Evolutionary conservation across 2,888 invertebrate genomes (phyloP), one percentile per base, ranked within the genome.

Genomic region (Carabus problematicus): DNA sequence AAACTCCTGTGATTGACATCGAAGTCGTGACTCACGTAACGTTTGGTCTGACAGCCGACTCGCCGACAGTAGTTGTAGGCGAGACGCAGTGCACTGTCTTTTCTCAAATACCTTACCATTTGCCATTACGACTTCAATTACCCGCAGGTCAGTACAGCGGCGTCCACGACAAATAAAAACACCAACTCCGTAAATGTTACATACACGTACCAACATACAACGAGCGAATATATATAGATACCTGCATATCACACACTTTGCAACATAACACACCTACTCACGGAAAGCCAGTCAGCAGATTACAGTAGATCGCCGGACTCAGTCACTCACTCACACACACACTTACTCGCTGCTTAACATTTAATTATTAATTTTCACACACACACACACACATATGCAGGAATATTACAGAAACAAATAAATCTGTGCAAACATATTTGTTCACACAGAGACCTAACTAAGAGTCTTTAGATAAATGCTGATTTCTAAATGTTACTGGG

Each of bases 1-100:
- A 58, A 58, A 66, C 64, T 66, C 67, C 41, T 67, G 67, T 67
- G 67, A 67, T 67, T 67, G 67, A 67, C 67, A 67, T 60, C 60
- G 67, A 67, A 60, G 67, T 67, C 67, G 67, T 67, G 67, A 67
- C 60, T 67, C 66, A 67, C 67, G 60, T 60, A 67, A 60, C 52
- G 67, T 52, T 60, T 29, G 67, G 60, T 14, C 60, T 67, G 54
- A 60, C 67, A 52, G 67, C 54, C 45, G n/a, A 43, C 43, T 40
- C n/a, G 47, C 60, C 59, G 67, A 67, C 67, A 42, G 67, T 62
- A 62, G 62, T 67, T 55, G 67, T 67, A 66, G 58, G 56, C 56
- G 56, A 58, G 64, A 66, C 39, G 16, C 39, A 41, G 49, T 49
- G 41, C 45, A 45, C 40, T 60, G 42, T 19, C 60, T 45, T 60